A percentile compares a stretch with the other conserved stretches of the same genome.
These are phyloP conservation scores for Ophion ventricosus DNA, from an alignment of 2,888 invertebrate species.

Conservation along the genomic window DNA sequence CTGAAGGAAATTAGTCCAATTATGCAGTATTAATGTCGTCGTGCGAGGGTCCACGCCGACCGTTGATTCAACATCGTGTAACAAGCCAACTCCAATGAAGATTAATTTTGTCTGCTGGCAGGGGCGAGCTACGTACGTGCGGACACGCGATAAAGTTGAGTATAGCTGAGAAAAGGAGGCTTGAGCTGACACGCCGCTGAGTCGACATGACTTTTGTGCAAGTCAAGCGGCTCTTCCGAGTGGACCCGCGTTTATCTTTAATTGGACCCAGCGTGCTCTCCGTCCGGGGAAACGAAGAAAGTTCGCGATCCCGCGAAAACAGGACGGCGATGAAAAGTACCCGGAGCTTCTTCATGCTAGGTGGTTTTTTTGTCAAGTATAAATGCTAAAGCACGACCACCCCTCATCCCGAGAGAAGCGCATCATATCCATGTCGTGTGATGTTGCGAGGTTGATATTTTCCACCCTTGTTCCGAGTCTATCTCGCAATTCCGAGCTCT, in stretches of 20 bases:
- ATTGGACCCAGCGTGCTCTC: constrained; percentile 58
- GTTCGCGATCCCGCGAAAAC: constrained; percentile 44
- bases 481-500: constrained; percentile 57
- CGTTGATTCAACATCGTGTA: constrained; percentile 43
- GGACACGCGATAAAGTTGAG: constrained; percentile 49
- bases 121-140: constrained; percentile 21
- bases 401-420: constrained; percentile 45
- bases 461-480: constrained; percentile 39
- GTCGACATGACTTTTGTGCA: constrained; percentile 59
- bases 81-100: constrained; percentile 37
- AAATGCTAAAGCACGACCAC: constrained; percentile 48
- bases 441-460: constrained; percentile 51
- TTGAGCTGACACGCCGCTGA: constrained; percentile 56
- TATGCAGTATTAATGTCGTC: constrained; percentile 21
- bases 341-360: constrained; percentile 52
- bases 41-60: neutral
- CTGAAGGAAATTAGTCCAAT: constrained; percentile 23
- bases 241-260: constrained; percentile 66
- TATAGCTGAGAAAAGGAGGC: constrained; percentile 47
- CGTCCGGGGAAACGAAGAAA: constrained; percentile 32
- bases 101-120: constrained; percentile 53
- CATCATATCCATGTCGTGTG: constrained; percentile 57
- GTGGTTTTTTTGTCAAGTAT: constrained; percentile 35
- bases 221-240: constrained; percentile 45
- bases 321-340: constrained; percentile 41